Evolutionary conservation across 2,113 vertebrate species (phyloP).

Genomic region (Saguinus midas): DNA sequence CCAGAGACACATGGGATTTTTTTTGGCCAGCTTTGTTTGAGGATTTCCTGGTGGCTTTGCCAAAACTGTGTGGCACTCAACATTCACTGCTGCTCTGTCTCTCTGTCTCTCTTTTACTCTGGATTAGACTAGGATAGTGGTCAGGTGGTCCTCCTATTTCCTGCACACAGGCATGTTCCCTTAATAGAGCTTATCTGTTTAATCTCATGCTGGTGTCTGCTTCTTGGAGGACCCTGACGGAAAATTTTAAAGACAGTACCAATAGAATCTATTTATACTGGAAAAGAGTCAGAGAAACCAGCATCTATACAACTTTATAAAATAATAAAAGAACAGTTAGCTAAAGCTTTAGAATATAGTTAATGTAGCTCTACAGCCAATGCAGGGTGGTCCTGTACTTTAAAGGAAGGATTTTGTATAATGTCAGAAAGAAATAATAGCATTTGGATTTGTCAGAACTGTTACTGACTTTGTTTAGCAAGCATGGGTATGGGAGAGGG

Average conservation of each 20-base stretch:
- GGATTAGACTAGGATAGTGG: neutral
- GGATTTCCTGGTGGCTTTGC: neutral
- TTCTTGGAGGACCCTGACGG: neutral
- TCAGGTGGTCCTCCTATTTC: neutral
- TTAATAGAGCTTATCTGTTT: neutral
- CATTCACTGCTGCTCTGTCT: neutral
- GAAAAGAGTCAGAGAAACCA: neutral
- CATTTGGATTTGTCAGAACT: neutral
- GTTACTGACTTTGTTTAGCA: neutral
- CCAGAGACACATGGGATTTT: neutral
- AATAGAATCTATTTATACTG: neutral
- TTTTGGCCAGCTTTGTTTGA: neutral
- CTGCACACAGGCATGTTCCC: neutral
- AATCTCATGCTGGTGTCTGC: neutral
- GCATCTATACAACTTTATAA: neutral
- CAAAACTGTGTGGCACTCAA: neutral
- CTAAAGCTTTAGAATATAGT: slow-evolving; percentile 13
- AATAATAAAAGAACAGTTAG: neutral
- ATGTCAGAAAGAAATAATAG: neutral
- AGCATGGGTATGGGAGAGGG: neutral
- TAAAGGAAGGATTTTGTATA: neutral
- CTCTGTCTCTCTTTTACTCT: neutral
- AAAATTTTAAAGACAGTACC: neutral
- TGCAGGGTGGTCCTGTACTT: neutral
- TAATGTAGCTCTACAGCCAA: neutral